phyloP scores from a whole-genome alignment of 2,888 invertebrate species.

The Drosophila dives region DNA sequence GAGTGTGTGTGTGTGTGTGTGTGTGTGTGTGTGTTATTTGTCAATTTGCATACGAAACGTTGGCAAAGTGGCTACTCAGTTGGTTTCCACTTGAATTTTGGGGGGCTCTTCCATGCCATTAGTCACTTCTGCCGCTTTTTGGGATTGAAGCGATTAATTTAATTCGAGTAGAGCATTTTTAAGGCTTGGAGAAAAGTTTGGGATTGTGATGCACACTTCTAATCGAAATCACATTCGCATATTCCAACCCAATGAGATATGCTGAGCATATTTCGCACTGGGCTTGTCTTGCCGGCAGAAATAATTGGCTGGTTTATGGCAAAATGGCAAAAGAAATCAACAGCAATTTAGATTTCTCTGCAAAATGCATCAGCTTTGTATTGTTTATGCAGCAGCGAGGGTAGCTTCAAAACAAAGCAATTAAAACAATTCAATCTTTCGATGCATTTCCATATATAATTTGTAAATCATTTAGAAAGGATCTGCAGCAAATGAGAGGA shows the following conservation, averaged over 20 bases:
- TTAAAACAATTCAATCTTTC: neutral
- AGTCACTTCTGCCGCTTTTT: slow-evolving; percentile 15
- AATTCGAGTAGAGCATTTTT: slow-evolving; percentile 2
- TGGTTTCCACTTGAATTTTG: slow-evolving; percentile 39
- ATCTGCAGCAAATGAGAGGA: neutral
- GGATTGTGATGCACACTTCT: slow-evolving; percentile 10
- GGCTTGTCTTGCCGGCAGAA: neutral
- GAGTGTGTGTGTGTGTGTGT: neutral
- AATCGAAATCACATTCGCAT: slow-evolving; percentile 35
- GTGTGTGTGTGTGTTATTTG: slow-evolving; percentile 13
- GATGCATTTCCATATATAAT: neutral
- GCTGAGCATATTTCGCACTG: slow-evolving; percentile 4
- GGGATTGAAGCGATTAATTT: slow-evolving; percentile 17
- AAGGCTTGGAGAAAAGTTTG: slow-evolving; percentile 1
- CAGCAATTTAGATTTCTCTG: slow-evolving; percentile 18
- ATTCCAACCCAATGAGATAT: slow-evolving; percentile 30
- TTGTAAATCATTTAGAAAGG: neutral
- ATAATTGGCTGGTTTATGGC: slow-evolving; percentile 33
- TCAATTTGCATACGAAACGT: slow-evolving; percentile 62
- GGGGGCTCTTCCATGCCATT: slow-evolving; percentile 54
- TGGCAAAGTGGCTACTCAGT: slow-evolving; percentile 63
- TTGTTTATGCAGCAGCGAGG: slow-evolving; percentile 9
- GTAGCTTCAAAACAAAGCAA: neutral
- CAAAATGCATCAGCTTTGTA: slow-evolving; percentile 9
- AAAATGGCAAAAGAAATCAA: slow-evolving; percentile 35